These are phyloP conservation scores for Xestia c-nigrum DNA, from an alignment of 2,888 invertebrate genomes.

Conservation along the genomic window DNA sequence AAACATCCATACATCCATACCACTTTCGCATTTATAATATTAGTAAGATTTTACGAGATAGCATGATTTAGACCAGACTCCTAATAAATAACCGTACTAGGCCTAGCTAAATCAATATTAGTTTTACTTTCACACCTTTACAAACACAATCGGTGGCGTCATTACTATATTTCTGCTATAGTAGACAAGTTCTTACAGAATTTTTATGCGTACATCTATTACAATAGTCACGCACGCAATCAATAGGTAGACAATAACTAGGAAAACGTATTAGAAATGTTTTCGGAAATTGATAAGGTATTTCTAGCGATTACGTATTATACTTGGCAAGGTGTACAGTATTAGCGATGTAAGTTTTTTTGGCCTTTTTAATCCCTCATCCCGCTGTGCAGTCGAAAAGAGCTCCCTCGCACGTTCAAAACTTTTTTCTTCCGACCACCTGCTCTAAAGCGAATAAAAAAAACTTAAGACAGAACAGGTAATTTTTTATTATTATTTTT, in stretches of 20 bases:
- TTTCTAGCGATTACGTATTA: constrained; percentile 56
- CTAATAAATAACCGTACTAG: neutral
- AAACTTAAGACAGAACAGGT: constrained; percentile 74
- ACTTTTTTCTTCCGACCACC: constrained; percentile 79
- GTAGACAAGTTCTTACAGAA: constrained; percentile 52
- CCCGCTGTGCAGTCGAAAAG: constrained; percentile 68
- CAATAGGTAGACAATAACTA: constrained; percentile 43
- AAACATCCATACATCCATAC: too few relatives aligned
- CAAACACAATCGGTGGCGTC: constrained; percentile 48
- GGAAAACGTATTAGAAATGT: constrained; percentile 59
- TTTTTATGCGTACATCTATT: constrained; percentile 35
- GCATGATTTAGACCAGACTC: neutral
- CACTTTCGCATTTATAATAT: too few relatives aligned
- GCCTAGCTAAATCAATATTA: constrained; percentile 2
- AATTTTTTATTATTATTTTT: constrained; percentile 61
- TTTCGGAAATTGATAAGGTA: constrained; percentile 55
- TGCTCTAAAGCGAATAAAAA: constrained; percentile 76
- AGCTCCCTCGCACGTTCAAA: constrained; percentile 71
- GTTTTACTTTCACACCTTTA: constrained; percentile 36
- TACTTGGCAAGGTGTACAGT: constrained; percentile 54
- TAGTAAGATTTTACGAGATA: neutral
- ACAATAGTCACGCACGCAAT: constrained; percentile 55
- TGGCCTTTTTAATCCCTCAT: constrained; percentile 64
- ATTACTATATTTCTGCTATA: constrained; percentile 43
- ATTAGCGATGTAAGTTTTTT: constrained; percentile 39